Percentiles rank a stretch among this genome's conserved stretches.
phyloP scores from a whole-genome alignment of 2,113 vertebrate species.

The Pachypanchax playfairii region DNA sequence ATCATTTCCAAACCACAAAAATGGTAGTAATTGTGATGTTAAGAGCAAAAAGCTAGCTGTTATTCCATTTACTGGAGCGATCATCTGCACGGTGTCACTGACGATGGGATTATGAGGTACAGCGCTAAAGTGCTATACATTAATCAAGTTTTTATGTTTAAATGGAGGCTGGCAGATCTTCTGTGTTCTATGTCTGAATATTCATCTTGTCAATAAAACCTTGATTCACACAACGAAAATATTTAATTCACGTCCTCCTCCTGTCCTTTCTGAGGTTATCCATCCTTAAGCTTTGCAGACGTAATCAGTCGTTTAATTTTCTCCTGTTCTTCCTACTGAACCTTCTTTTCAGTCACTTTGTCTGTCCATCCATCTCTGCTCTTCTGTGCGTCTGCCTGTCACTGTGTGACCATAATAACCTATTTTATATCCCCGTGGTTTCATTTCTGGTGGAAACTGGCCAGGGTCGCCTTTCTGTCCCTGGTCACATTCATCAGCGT shows the following conservation, averaged over 20 bases:
- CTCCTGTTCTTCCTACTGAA: constrained; percentile 58
- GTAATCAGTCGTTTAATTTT: constrained; percentile 64
- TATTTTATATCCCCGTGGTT: constrained; percentile 82
- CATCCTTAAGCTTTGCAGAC: constrained; percentile 32
- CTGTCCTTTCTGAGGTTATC: constrained; percentile 36
- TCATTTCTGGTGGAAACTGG: constrained; percentile 80
- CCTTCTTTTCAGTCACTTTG: constrained; percentile 71
- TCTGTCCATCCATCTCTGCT: constrained; percentile 75
- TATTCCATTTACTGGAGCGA: no score
- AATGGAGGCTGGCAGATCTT: constrained; percentile 28
- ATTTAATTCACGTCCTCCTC: constrained; percentile 15
- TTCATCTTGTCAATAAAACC: constrained; percentile 40
- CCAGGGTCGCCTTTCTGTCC: constrained; percentile 79
- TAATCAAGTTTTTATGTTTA: constrained; percentile 40
- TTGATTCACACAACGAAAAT: constrained; percentile 27
- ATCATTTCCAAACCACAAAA: neutral
- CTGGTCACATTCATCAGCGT: constrained; percentile 84
- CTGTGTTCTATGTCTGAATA: constrained; percentile 36
- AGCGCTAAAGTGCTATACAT: constrained; percentile 22
- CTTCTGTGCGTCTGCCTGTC: constrained; percentile 76
- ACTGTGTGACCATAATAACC: constrained; percentile 79
- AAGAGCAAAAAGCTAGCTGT: neutral
- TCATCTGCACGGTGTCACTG: constrained; percentile 10
- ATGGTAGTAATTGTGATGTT: neutral
- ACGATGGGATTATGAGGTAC: constrained; percentile 5